These are phyloP conservation scores for Himalopsyche tibetana DNA, from an alignment of 2,888 invertebrate species.

Conservation along the genomic window DNA sequence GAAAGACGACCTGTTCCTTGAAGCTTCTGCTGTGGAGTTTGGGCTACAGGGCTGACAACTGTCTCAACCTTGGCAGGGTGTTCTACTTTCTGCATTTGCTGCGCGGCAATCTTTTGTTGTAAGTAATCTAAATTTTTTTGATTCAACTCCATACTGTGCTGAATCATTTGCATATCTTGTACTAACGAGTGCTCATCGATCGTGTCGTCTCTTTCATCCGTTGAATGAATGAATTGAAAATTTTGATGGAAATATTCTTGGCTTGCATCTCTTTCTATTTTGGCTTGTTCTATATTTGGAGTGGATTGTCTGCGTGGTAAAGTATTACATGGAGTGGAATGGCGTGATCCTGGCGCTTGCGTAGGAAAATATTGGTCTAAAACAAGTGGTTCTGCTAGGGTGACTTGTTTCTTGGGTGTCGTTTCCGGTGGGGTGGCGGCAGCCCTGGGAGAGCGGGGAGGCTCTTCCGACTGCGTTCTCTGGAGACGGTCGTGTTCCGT, in stretches of 20 bases:
- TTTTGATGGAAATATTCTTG: constrained; percentile 77
- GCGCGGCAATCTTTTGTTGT: constrained; percentile 77
- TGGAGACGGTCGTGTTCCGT: constrained; percentile 86
- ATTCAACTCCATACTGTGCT: constrained; percentile 77
- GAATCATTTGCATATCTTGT: constrained; percentile 73
- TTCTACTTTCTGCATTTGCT: constrained; percentile 67
- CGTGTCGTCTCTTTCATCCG: constrained; percentile 76
- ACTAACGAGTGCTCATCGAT: constrained; percentile 71
- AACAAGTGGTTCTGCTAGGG: constrained; percentile 60
- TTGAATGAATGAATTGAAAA: constrained; percentile 75
- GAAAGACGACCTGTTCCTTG: constrained; percentile 69
- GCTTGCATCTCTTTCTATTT: constrained; percentile 60
- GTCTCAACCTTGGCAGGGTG: constrained; percentile 68
- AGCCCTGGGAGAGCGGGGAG: constrained; percentile 73
- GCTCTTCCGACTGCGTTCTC: constrained; percentile 91
- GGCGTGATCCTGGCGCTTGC: constrained; percentile 58
- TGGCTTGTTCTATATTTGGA: constrained; percentile 61
- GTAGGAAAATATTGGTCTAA: constrained; percentile 40
- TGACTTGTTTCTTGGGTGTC: constrained; percentile 63
- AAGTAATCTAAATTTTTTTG: constrained; percentile 75
- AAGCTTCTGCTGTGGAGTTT: constrained; percentile 71
- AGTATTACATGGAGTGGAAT: constrained; percentile 55
- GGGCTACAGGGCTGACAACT: constrained; percentile 70
- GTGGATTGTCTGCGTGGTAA: constrained; percentile 62
- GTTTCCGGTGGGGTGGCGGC: constrained; percentile 68